Evolutionary conservation across 2,113 vertebrate species (phyloP).

Genomic region (Perca flavescens): DNA sequence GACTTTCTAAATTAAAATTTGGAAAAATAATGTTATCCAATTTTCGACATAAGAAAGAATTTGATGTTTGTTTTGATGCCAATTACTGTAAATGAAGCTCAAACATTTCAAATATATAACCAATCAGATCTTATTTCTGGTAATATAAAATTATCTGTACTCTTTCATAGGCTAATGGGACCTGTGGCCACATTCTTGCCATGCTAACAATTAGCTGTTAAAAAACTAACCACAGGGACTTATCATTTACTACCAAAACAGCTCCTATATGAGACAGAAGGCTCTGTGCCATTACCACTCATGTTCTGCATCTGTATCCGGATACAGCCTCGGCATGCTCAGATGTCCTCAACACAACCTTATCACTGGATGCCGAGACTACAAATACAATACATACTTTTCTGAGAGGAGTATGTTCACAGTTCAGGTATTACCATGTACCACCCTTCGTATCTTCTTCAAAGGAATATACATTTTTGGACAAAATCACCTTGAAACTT

Average conservation of each 20-base stretch:
- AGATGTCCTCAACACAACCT: constrained; percentile 34
- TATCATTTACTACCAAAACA: constrained; percentile 32
- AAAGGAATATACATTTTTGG: not conserved
- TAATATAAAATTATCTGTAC: constrained; percentile 46
- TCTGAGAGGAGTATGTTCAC: constrained; percentile 10
- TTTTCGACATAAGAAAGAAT: not conserved
- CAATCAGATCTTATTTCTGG: constrained; percentile 36
- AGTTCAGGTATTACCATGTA: not conserved
- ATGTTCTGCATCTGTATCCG: constrained; percentile 35
- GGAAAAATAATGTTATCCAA: not conserved
- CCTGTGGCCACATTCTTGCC: constrained; percentile 53
- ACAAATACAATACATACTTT: constrained; percentile 39
- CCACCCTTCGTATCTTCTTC: not conserved
- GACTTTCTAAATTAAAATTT: constrained; percentile 6
- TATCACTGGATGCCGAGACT: constrained; percentile 32
- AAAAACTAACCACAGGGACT: constrained; percentile 40
- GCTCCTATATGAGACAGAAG: constrained; percentile 29
- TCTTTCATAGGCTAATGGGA: constrained; percentile 13
- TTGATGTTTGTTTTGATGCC: constrained; percentile 14
- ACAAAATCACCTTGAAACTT: not conserved
- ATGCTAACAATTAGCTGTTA: constrained; percentile 52
- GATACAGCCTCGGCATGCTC: constrained; percentile 29
- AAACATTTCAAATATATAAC: constrained; percentile 27
- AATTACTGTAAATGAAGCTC: constrained; percentile 19
- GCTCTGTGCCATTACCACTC: constrained; percentile 32